Conservation (phyloP, 2,797 vertebrate species). For the Paguma larvata region DNA sequence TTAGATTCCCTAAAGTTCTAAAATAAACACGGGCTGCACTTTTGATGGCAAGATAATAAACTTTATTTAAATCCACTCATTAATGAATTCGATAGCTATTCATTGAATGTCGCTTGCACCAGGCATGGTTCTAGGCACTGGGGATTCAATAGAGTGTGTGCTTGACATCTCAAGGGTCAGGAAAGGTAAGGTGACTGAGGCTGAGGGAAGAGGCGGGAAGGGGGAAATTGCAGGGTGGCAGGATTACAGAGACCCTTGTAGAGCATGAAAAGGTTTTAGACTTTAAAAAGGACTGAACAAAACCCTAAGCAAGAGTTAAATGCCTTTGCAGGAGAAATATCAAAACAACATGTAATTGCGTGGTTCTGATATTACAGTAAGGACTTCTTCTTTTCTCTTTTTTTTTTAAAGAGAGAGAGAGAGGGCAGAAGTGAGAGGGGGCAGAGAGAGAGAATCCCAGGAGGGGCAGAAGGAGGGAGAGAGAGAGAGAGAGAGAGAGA, state of each 20-base stretch:
- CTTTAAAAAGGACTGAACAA: conserved; percentile 3
- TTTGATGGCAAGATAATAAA: background rate
- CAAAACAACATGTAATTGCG: background rate
- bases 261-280: background rate
- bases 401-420: too few relatives aligned
- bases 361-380: background rate
- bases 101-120: background rate
- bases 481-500: too few relatives aligned
- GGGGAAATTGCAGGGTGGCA: background rate
- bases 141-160: background rate
- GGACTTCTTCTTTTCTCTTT: accelerated
- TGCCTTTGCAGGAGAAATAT: background rate
- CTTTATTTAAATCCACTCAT: background rate
- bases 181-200: background rate
- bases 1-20: background rate
- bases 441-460: too few relatives aligned
- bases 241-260: background rate
- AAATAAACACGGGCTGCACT: conserved; percentile 43
- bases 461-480: too few relatives aligned
- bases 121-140: background rate
- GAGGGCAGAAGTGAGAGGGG: too few relatives aligned
- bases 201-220: accelerated
- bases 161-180: background rate
- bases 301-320: conserved; percentile 2
- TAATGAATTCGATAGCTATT: background rate